Evolutionary conservation across 1,140 invertebrate species (phyloP).

Genomic region (Drosophila lini): DNA sequence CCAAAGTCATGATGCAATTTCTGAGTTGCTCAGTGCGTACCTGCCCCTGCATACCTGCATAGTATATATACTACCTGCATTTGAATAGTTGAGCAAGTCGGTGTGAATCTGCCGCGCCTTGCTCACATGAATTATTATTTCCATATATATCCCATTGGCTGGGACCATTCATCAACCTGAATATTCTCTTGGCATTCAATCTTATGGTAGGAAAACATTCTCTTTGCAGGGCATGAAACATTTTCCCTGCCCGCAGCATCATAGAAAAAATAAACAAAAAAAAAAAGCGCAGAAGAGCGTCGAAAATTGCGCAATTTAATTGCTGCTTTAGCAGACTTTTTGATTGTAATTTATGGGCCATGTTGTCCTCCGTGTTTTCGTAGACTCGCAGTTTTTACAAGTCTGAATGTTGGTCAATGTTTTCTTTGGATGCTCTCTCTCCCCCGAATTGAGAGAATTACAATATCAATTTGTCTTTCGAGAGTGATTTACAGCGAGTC

Average conservation of each 20-base stretch:
- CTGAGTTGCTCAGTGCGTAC: conserved; percentile 30
- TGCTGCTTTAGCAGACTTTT: conserved; percentile 66
- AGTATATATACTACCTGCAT: conserved; percentile 1
- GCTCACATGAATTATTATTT: conserved; percentile 15
- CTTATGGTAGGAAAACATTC: conserved; percentile 20
- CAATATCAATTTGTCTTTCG: conserved; percentile 47
- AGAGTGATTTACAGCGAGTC: conserved; percentile 46
- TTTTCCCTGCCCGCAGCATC: conserved; percentile 2
- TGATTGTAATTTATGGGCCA: conserved; percentile 75
- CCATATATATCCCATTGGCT: conserved; percentile 2
- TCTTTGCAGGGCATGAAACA: conserved; percentile 15
- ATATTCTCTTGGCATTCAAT: conserved; percentile 33
- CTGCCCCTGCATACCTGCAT: neutral
- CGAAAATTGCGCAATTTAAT: conserved; percentile 72
- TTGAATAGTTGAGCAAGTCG: conserved; percentile 27
- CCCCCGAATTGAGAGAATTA: conserved; percentile 28
- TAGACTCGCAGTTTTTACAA: conserved; percentile 14
- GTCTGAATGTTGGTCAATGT: conserved; percentile 71
- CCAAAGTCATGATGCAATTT: conserved; percentile 52
- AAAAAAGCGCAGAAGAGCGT: conserved; percentile 2
- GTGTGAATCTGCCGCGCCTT: conserved; percentile 13
- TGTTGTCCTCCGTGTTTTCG: conserved; percentile 61
- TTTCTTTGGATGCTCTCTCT: conserved; percentile 3
- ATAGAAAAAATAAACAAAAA: conserved; percentile 3
- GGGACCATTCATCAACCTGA: conserved; percentile 29